Conservation (phyloP, 1,140 invertebrate genomes). For the Episyrphus balteatus region DNA sequence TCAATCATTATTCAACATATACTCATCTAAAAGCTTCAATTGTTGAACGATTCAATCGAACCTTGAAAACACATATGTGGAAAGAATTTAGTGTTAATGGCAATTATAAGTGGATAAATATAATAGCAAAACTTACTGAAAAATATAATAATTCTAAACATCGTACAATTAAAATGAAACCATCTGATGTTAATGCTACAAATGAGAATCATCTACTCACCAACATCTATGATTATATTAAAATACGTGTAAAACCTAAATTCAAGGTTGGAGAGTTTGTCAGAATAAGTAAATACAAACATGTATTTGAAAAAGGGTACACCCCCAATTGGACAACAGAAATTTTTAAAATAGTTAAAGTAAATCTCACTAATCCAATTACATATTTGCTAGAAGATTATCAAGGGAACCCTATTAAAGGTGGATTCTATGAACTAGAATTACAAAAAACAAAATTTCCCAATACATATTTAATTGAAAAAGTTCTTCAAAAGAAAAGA, state of each 20-base stretch:
- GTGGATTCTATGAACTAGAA: constrained; percentile 35
- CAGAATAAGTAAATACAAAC: too few species aligned
- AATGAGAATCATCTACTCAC: constrained; percentile 20
- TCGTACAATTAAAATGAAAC: constrained; percentile 35
- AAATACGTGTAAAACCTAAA: constrained; percentile 10
- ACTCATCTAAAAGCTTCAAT: constrained; percentile 37
- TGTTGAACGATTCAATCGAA: too few species aligned
- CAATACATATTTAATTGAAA: constrained; percentile 29
- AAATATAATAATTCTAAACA: too few species aligned
- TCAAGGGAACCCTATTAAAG: constrained; percentile 18
- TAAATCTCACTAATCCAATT: too few species aligned
- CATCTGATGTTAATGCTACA: constrained; percentile 21
- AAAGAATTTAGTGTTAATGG: constrained; percentile 37
- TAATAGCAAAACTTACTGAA: too few species aligned
- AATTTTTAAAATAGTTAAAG: constrained; percentile 29
- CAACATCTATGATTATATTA: constrained; percentile 16
- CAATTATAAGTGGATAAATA: too few species aligned
- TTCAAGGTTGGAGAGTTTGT: constrained; percentile 18
- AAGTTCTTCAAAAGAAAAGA: too few species aligned
- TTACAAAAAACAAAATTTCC: constrained; percentile 20
- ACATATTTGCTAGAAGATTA: constrained; percentile 26
- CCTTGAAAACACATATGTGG: too few species aligned
- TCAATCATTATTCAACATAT: constrained; percentile 39
- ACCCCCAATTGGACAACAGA: constrained; percentile 36
- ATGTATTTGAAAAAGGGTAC: too few species aligned